Evolutionary conservation across 2,113 vertebrate genomes (phyloP).

Genomic region (Narcine bancroftii): DNA sequence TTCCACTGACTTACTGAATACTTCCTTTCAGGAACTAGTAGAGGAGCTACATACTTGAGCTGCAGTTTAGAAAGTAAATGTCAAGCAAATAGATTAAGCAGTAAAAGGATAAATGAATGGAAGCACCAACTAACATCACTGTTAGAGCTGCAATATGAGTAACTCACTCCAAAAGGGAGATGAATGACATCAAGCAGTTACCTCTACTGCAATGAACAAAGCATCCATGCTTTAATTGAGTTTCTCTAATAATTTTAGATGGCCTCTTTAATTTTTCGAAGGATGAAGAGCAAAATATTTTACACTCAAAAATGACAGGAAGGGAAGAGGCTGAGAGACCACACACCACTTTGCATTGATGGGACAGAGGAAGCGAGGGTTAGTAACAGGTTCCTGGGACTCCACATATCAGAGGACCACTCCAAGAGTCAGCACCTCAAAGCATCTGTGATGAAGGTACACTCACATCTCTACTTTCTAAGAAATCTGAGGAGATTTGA

Average conservation of each 20-base stretch:
- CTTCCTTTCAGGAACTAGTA: neutral
- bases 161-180: neutral
- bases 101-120: neutral
- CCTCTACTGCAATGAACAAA: neutral
- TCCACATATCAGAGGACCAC: no score
- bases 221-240: neutral
- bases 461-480: no score
- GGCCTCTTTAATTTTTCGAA: neutral
- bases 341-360: no score
- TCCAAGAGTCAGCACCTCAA: no score
- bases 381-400: no score
- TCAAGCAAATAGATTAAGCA: neutral
- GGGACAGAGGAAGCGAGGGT: no score
- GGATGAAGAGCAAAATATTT: neutral
- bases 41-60: neutral
- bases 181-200: neutral
- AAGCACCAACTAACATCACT: neutral
- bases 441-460: no score
- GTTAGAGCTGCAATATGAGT: neutral
- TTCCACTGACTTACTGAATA: neutral
- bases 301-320: no score
- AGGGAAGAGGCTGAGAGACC: no score
- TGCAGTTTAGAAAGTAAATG: neutral
- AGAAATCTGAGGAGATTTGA: no score
- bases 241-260: neutral